These are phyloP conservation scores for Danio aesculapii DNA, from an alignment of 2,797 vertebrate genomes.

Conservation along the genomic window DNA sequence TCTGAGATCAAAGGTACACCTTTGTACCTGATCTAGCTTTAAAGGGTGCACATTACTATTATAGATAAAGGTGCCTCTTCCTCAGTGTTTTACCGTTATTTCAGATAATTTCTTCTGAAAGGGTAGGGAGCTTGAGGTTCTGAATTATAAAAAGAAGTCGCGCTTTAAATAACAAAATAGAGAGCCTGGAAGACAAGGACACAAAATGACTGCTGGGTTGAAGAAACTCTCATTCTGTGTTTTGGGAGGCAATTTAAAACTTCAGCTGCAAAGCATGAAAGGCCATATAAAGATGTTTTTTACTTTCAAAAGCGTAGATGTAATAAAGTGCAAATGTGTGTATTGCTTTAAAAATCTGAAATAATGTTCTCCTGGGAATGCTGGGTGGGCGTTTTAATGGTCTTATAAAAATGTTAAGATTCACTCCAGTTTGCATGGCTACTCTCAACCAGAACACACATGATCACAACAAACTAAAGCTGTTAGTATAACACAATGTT, in stretches of 20 bases:
- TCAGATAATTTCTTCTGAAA: neutral
- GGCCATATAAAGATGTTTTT: neutral
- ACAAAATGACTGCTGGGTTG: constrained; percentile 25
- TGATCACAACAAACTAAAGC: neutral
- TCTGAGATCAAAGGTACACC: neutral
- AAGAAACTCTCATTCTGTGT: neutral
- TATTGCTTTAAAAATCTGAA: neutral
- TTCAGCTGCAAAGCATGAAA: neutral
- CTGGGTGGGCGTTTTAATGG: neutral
- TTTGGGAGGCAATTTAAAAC: neutral
- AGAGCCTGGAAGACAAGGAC: neutral
- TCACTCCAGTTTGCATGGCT: neutral
- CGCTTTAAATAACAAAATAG: neutral
- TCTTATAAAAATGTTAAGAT: neutral
- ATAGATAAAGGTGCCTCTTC: neutral
- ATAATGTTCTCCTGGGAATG: neutral
- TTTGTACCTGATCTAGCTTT: neutral
- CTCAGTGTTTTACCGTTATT: neutral
- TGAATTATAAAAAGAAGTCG: constrained; percentile 2
- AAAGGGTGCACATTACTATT: constrained; percentile 1
- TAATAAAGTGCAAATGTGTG: neutral
- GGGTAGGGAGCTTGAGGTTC: neutral
- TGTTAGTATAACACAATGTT: neutral
- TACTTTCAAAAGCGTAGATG: neutral
- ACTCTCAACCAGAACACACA: neutral